A percentile compares a stretch with the other conserved stretches of the same genome.
Evolutionary conservation across 2,888 invertebrate species (phyloP).

Genomic region (Meta bourneti): DNA sequence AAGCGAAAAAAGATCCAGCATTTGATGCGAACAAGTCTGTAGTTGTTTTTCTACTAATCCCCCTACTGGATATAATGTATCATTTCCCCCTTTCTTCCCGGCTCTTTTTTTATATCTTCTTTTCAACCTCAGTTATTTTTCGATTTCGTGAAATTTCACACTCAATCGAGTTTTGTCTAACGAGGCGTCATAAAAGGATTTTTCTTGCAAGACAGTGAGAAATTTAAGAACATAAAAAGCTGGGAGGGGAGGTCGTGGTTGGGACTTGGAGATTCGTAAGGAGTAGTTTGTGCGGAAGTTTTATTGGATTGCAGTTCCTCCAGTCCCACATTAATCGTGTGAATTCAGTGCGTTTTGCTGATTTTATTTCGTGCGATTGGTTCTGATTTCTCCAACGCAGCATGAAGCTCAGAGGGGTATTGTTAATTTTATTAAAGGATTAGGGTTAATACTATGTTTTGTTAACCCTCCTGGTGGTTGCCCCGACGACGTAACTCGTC

Average conservation of each 20-base stretch:
- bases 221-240: neutral
- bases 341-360: neutral
- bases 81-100: neutral
- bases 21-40: neutral
- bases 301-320: neutral
- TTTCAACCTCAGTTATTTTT: slow-evolving; percentile 37
- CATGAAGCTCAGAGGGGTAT: no score
- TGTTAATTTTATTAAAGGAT: no score
- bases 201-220: slow-evolving; percentile 17
- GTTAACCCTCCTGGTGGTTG: no score
- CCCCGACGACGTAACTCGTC: no score
- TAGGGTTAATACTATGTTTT: no score
- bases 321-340: neutral
- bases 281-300: neutral
- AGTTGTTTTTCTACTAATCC: slow-evolving; percentile 23
- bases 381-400: neutral
- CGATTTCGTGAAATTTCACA: slow-evolving; percentile 22
- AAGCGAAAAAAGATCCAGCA: neutral
- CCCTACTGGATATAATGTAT: slow-evolving; percentile 20
- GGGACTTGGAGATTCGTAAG: neutral
- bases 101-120: neutral
- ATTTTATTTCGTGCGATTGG: neutral
- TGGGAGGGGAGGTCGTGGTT: neutral
- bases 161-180: slow-evolving; percentile 47
- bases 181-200: slow-evolving; percentile 43